These are phyloP conservation scores for Copsychus sechellarum DNA, from an alignment of 2,113 vertebrate species.

Conservation along the genomic window DNA sequence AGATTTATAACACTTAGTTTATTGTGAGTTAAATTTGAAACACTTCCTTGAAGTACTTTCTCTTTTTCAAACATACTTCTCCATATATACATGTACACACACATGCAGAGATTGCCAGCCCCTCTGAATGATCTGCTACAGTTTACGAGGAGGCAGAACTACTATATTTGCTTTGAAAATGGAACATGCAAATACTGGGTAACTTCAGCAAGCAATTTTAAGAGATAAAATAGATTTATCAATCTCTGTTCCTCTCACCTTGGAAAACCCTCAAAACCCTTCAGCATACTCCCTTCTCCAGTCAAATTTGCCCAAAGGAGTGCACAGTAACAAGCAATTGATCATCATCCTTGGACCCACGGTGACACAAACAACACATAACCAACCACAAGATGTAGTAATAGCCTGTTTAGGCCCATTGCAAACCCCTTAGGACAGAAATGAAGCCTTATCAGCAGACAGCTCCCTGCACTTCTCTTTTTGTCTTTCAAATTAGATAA, in stretches of 20 bases:
- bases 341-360: not conserved
- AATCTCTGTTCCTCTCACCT: not conserved
- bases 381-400: not conserved
- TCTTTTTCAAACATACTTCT: not conserved
- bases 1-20: not conserved
- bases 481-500: not conserved
- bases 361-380: fast-evolving
- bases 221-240: not conserved
- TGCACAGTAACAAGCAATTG: not conserved
- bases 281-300: not conserved
- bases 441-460: not conserved
- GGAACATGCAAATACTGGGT: not conserved
- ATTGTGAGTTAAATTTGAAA: not conserved
- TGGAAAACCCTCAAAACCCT: not conserved
- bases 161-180: not conserved
- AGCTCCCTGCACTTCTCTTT: not conserved
- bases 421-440: not conserved
- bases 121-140: not conserved
- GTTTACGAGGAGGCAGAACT: not conserved
- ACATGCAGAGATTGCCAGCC: not conserved
- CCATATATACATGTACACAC: not conserved
- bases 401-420: not conserved
- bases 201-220: not conserved
- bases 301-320: not conserved
- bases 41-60: not conserved